These are phyloP conservation scores for Thalassarche chlororhynchos DNA, from an alignment of 2,113 vertebrate genomes.

Conservation along the genomic window DNA sequence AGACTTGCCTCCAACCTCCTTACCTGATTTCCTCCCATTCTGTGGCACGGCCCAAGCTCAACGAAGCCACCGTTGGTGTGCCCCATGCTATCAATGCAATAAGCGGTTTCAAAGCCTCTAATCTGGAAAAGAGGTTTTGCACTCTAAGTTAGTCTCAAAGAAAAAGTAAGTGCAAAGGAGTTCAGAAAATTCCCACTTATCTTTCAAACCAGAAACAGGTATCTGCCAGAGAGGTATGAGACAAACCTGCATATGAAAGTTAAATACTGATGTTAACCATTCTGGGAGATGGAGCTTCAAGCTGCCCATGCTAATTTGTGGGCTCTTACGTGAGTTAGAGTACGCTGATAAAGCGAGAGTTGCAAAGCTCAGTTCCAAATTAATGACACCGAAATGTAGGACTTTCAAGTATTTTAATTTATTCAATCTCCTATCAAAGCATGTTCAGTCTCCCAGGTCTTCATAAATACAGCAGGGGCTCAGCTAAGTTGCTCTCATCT, in stretches of 20 bases:
- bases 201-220: background rate
- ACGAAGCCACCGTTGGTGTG: slow-evolving; percentile 91
- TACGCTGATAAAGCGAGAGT: background rate
- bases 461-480: background rate
- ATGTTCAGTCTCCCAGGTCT: background rate
- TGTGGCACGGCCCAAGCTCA: slow-evolving; percentile 93
- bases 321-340: background rate
- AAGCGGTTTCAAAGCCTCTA: slow-evolving; percentile 88
- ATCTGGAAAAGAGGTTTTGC: slow-evolving; percentile 76
- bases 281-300: background rate
- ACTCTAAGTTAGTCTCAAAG: background rate
- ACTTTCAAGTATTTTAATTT: background rate
- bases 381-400: background rate
- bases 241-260: background rate
- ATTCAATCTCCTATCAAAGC: background rate
- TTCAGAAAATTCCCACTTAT: background rate
- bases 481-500: background rate
- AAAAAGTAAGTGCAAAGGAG: background rate
- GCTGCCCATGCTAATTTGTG: background rate
- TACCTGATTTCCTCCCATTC: slow-evolving; percentile 99
- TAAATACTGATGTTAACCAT: background rate
- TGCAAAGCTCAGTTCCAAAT: background rate
- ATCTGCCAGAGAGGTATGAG: background rate
- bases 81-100: slow-evolving; percentile 99
- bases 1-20: background rate